Evolutionary conservation across 2,797 vertebrate genomes (phyloP).

Genomic region (Cryptoprocta ferox): DNA sequence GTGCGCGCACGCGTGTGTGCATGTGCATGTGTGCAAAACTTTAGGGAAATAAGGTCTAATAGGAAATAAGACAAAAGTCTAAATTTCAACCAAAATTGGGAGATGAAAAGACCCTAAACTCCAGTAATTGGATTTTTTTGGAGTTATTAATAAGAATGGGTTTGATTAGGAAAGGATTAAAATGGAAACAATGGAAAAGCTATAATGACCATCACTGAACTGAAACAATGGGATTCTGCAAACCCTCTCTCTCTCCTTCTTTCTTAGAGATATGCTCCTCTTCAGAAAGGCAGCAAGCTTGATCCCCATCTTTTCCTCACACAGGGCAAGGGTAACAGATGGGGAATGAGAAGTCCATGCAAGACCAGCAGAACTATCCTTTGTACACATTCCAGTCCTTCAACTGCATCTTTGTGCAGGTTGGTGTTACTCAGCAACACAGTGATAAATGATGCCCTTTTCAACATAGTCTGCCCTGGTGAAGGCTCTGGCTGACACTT

Average conservation of each 20-base stretch:
- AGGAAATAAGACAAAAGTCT: not conserved
- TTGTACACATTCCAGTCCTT: not conserved
- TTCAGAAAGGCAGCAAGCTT: not conserved
- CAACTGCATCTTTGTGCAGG: not conserved
- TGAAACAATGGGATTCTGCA: not conserved
- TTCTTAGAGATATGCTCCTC: not conserved
- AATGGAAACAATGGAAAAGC: constrained; percentile 13
- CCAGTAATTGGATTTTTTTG: not conserved
- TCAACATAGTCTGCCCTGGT: not conserved
- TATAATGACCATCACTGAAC: not conserved
- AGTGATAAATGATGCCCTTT: constrained; percentile 9
- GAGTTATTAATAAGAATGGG: constrained; percentile 23
- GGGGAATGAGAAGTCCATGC: not conserved
- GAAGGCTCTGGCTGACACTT: not conserved
- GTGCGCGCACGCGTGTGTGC: not conserved
- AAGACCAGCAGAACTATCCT: not conserved
- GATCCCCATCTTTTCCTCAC: not conserved
- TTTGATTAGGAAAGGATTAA: constrained; percentile 31
- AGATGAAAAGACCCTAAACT: not conserved
- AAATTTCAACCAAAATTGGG: constrained; percentile 44
- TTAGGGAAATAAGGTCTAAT: not conserved
- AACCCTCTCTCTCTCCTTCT: not conserved
- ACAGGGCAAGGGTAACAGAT: not conserved
- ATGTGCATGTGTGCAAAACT: not conserved
- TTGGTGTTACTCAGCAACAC: not conserved